A percentile compares a stretch with the other conserved stretches of the same genome.
Evolutionary conservation across 1,140 invertebrate species (phyloP).

Genomic region (Dreissena polymorpha): DNA sequence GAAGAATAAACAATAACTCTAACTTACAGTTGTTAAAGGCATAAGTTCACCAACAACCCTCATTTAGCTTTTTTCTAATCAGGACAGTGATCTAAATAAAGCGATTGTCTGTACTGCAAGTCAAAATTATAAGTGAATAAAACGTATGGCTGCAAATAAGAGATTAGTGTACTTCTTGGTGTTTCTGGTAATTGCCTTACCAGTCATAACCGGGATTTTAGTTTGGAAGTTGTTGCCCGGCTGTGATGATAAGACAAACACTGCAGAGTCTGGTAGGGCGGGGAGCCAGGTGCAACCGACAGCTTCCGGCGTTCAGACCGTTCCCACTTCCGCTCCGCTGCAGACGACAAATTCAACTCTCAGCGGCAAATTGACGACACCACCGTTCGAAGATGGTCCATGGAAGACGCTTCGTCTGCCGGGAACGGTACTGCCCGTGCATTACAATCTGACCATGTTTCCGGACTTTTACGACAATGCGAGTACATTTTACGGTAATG

Average conservation of each 20-base stretch:
- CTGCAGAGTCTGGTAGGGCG: background rate
- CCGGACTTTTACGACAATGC: conserved; percentile 82
- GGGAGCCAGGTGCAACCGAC: background rate
- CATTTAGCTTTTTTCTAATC: no score
- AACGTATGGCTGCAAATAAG: conserved; percentile 33
- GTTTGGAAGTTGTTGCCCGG: conserved; percentile 58
- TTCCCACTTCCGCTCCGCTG: background rate
- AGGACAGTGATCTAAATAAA: no score
- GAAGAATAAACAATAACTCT: no score
- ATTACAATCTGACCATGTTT: conserved; percentile 88
- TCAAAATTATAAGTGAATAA: no score
- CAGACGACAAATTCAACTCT: background rate
- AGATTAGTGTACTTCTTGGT: conserved; percentile 54
- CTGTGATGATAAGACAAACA: background rate
- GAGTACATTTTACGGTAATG: conserved; percentile 70
- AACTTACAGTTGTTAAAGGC: no score
- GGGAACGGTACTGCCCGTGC: conserved; percentile 83
- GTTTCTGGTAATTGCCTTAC: conserved; percentile 57
- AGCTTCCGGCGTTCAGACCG: background rate
- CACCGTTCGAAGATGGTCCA: conserved; percentile 64
- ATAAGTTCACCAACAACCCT: no score
- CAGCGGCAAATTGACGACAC: conserved; percentile 18
- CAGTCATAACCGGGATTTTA: conserved; percentile 59
- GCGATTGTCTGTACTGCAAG: no score
- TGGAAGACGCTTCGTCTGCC: conserved; percentile 83